phyloP scores from a whole-genome alignment of 2,888 invertebrate species.

The Latheticus oryzae region DNA sequence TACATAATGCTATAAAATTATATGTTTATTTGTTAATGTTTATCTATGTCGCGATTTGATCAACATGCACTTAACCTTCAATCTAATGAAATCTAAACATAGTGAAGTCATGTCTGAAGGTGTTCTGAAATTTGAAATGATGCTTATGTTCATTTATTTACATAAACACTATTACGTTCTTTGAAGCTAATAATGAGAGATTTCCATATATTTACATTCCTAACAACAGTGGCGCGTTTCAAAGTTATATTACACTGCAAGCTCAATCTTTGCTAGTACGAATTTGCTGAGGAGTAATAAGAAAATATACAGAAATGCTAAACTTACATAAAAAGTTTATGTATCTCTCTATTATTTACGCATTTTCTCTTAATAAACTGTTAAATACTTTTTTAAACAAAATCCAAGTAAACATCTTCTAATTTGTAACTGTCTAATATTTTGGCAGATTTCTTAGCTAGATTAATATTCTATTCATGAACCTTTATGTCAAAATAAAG shows the following conservation, averaged over 20 bases:
- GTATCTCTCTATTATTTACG: background rate
- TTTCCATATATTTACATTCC: slow-evolving; percentile 40
- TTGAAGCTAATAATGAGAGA: slow-evolving; percentile 41
- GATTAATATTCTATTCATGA: too few relatives aligned
- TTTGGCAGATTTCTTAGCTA: too few relatives aligned
- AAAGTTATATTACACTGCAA: slow-evolving; percentile 29
- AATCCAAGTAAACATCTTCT: too few relatives aligned
- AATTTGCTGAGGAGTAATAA: slow-evolving; percentile 12
- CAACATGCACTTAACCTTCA: slow-evolving; percentile 34
- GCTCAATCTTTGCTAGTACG: slow-evolving; percentile 15
- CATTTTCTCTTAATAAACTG: too few relatives aligned
- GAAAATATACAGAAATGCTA: background rate
- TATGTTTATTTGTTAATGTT: too few relatives aligned
- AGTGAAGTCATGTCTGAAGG: slow-evolving; percentile 23
- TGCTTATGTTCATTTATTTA: slow-evolving; percentile 42
- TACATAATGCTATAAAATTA: slow-evolving; percentile 9
- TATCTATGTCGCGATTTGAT: slow-evolving; percentile 30
- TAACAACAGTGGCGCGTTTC: slow-evolving; percentile 32
- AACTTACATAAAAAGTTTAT: slow-evolving; percentile 7
- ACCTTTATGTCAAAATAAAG: too few relatives aligned
- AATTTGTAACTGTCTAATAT: too few relatives aligned
- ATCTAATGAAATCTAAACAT: slow-evolving; percentile 37
- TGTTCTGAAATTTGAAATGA: slow-evolving; percentile 37
- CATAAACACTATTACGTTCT: slow-evolving; percentile 41
- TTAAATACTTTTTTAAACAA: too few relatives aligned